Percentiles rank a stretch among this genome's conserved stretches.
These are phyloP conservation scores for Harpegnathos saltator DNA, from an alignment of 1,140 invertebrate species.

Conservation along the genomic window DNA sequence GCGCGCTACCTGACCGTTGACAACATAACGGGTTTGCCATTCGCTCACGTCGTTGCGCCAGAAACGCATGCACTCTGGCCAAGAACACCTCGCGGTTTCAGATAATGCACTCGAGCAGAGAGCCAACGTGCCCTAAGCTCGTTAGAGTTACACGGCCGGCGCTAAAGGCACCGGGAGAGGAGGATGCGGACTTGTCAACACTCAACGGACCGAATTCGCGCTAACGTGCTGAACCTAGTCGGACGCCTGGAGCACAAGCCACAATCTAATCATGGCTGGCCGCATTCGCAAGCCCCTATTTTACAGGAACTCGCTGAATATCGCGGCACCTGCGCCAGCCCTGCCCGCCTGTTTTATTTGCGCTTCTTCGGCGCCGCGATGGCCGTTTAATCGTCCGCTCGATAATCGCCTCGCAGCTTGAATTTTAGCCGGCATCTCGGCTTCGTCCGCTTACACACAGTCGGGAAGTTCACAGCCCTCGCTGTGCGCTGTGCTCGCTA, in stretches of 20 bases:
- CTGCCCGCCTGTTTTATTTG: conserved; percentile 57
- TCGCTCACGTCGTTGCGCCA: conserved; percentile 37
- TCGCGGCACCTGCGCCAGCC: conserved; percentile 42
- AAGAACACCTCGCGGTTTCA: conserved; percentile 75
- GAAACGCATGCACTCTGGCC: conserved; percentile 66
- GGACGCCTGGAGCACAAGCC: conserved; percentile 80
- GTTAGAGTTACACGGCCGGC: conserved; percentile 80
- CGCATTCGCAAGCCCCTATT: conserved; percentile 80
- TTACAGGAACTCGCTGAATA: conserved; percentile 61
- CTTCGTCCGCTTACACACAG: not conserved
- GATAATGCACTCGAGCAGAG: conserved; percentile 74
- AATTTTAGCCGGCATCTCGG: not conserved
- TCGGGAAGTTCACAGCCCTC: not conserved
- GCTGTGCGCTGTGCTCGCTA: too few relatives aligned
- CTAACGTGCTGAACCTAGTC: conserved; percentile 81
- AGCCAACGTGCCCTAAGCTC: conserved; percentile 77
- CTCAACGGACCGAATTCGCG: conserved; percentile 81
- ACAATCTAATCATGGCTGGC: conserved; percentile 83
- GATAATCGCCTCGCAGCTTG: not conserved
- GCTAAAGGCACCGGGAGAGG: conserved; percentile 74
- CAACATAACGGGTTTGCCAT: conserved; percentile 51
- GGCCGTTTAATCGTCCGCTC: not conserved
- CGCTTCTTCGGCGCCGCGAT: conserved; percentile 30
- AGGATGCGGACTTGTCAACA: conserved; percentile 82
- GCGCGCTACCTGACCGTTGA: conserved; percentile 25